Evolutionary conservation across 53 echinoderm and acorn worm genomes (phyloP), one percentile per base, ranked within the genome.

Genomic region (Crossaster papposus): DNA sequence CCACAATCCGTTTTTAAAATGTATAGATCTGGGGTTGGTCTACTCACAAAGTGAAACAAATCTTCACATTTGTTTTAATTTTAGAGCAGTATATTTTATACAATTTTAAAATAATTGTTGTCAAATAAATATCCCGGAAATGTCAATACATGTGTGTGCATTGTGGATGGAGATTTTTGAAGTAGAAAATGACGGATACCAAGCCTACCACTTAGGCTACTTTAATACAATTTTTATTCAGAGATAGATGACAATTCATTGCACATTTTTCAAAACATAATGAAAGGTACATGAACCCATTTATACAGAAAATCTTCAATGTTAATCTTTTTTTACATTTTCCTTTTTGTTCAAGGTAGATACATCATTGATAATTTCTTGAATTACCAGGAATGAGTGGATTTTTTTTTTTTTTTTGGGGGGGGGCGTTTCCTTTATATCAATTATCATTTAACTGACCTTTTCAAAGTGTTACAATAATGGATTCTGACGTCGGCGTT

Each of bases 251-350:
- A 80, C 58, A 58, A 80, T 10, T 58, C 62, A 80, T 80, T 80
- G 80, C 80, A 80, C 80, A 80, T 80, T 80, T 55, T 44, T 28
- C 10, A 80, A 80, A 80, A 18, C 58, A 22, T 50, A 80, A 80
- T 80, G 29, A 80, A 32, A 31, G 15, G n/a, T n/a, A n/a, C n/a
- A n/a, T n/a, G n/a, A 58, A 58, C 80, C 58, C 34, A 80, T 80
- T 80, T 80, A 80, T 80, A 80, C 80, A 80, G 38, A 80, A 31
- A 54, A 80, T 13, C 55, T 29, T 80, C 58, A 29, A 58, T 32
- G 54, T 74, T 74, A 34, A 14, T 35, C 12, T 18, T 35, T n/a
- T n/a, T n/a, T n/a, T n/a, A n/a, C n/a, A n/a, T n/a, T n/a, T n/a
- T n/a, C n/a, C n/a, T n/a, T n/a, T n/a, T n/a, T n/a, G n/a, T n/a